Evolutionary conservation across 2,113 vertebrate species (phyloP), one percentile per base, ranked within the genome.

Genomic region (Sprattus sprattus): DNA sequence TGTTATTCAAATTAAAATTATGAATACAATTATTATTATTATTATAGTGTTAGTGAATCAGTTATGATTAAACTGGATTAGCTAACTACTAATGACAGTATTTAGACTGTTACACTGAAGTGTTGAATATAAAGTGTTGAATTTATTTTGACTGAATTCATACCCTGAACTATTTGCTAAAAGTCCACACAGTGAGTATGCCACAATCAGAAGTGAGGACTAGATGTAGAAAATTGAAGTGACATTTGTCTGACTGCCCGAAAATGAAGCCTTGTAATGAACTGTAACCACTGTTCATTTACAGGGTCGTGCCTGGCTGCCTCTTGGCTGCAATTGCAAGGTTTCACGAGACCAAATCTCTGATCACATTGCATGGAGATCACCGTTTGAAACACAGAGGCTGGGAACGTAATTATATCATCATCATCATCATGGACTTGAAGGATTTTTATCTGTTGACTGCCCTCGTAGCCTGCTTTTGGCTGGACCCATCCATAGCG

Each of bases 391-490:
- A 89, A 89, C 91, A 90, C 83, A 89, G 92, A 92, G 87, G 78
- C 86, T 92, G 91, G 91, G 89, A 93, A 93, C 94, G 95, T 94
- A 93, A 93, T 39, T 78, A 39, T 39, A 78, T 78, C 71, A 15
- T 39, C 46, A 47, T 46, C 57, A 60, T 94, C 95, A 95, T 95
- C 95, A 99, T 99, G 98, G 97, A 99, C 97, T 96, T 98, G 95
- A 99, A 97, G 95, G 96, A 99, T 96, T 98, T 98, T 97, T 99
- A 98, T 97, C 96, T 99, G 96, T 96, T 99, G 96, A 96, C 97
- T 4, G 95, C 97, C 91, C 94, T 99, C 90, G 96, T 97, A 91
- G 96, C 98, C 94, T 99, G 97, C 95, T 95, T 98, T 92, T 98
- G 97, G 95, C 94, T 99, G 91, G 98, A 99, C 96, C 98, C 98